A percentile compares a stretch with the other conserved stretches of the same genome.
Conservation (phyloP, 2,113 vertebrate species). For the Petrocephalus microphthalmus region DNA sequence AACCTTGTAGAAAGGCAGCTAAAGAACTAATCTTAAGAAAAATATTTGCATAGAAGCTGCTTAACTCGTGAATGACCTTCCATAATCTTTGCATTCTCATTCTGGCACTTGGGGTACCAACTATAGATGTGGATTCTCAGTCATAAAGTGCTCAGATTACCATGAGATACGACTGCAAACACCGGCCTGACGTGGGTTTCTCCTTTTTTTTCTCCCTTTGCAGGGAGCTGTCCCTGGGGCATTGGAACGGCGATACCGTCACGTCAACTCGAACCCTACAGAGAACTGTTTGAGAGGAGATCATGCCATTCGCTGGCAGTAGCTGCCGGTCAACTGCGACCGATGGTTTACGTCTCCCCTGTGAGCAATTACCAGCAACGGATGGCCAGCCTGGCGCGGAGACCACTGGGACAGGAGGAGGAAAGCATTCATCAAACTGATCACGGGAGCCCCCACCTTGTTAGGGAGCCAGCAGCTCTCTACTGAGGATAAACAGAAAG, state of each 20-base stretch:
- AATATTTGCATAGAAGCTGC: conserved; percentile 41
- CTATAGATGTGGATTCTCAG: background rate
- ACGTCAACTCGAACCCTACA: conserved; percentile 43
- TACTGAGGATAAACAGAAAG: conserved; percentile 30
- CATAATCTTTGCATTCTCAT: conserved; percentile 10
- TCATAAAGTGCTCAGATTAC: background rate
- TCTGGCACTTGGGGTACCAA: background rate
- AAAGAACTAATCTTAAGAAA: conserved; percentile 26
- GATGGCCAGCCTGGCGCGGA: conserved; percentile 44
- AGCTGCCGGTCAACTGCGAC: conserved; percentile 38
- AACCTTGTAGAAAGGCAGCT: conserved; percentile 24
- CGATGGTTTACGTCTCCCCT: conserved; percentile 51
- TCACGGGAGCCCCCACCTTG: conserved; percentile 51
- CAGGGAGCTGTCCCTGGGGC: background rate
- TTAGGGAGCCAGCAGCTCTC: conserved; percentile 47
- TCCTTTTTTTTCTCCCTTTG: no score
- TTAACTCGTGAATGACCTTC: conserved; percentile 41
- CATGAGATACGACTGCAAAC: no score
- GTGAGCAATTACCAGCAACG: conserved; percentile 54
- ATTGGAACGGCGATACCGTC: background rate
- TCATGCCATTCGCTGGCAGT: conserved; percentile 22
- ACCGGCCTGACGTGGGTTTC: background rate
- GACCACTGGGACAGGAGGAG: conserved; percentile 25
- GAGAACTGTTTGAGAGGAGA: conserved; percentile 24
- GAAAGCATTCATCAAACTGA: conserved; percentile 44